These are phyloP conservation scores for Ciconia stormi DNA, from an alignment of 2,113 vertebrate genomes.

Conservation along the genomic window DNA sequence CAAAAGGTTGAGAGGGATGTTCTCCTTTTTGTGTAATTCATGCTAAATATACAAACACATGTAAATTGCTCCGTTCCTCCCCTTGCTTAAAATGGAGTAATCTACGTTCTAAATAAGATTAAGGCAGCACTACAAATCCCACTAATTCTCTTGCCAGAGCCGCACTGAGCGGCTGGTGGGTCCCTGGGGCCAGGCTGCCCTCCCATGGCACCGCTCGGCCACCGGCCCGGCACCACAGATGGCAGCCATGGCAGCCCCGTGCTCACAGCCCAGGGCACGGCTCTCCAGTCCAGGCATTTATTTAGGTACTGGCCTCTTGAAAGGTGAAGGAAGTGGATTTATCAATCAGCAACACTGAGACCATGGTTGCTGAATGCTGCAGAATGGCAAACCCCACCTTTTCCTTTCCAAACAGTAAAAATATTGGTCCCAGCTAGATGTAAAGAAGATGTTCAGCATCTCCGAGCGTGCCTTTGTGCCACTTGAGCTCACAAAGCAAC, in stretches of 20 bases:
- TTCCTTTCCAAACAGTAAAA: neutral
- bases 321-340: neutral
- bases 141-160: neutral
- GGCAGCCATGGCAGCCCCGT: neutral
- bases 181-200: neutral
- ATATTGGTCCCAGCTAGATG: neutral
- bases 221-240: neutral
- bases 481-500: neutral
- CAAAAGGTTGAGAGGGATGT: neutral
- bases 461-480: neutral
- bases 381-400: neutral
- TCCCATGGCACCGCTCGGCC: fast-evolving
- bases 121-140: neutral
- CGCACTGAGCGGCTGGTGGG: fast-evolving
- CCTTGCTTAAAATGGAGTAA: neutral
- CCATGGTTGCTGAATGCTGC: neutral
- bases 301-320: neutral
- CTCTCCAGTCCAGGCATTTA: neutral
- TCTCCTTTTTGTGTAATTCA: neutral
- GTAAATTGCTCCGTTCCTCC: neutral
- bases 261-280: neutral
- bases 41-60: neutral
- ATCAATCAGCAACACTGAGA: neutral
- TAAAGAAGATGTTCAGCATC: no score
- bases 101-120: neutral